Evolutionary conservation across 2,797 vertebrate species (phyloP).

Genomic region (Catostomus latipinnis): DNA sequence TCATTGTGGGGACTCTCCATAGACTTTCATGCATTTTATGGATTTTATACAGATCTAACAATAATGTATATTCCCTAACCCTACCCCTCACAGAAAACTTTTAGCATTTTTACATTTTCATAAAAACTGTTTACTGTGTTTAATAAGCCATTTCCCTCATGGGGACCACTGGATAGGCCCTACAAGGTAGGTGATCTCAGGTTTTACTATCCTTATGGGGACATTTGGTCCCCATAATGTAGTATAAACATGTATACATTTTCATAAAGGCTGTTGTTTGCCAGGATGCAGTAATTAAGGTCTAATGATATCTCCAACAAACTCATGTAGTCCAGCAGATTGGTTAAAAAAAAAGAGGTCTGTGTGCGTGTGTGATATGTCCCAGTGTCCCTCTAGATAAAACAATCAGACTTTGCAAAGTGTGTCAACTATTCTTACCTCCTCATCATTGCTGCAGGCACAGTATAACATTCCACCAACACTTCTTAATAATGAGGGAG

Average conservation of each 20-base stretch:
- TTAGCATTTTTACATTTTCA: no score
- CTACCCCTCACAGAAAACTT: no score
- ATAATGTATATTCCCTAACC: no score
- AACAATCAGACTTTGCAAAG: constrained; percentile 47
- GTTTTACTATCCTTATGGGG: no score
- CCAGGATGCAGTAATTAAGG: constrained; percentile 50
- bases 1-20: no score
- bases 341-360: constrained; percentile 21
- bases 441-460: constrained; percentile 52
- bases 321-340: constrained; percentile 18
- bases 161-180: no score
- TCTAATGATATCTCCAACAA: constrained; percentile 49
- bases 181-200: no score
- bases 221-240: no score
- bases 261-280: constrained; percentile 15
- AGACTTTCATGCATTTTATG: no score
- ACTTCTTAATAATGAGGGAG: constrained; percentile 42
- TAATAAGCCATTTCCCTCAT: no score
- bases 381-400: constrained; percentile 40
- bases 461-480: constrained; percentile 42
- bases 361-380: constrained; percentile 17
- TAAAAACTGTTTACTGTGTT: no score
- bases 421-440: constrained; percentile 54
- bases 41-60: neutral
- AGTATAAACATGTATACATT: no score